Evolutionary conservation across 2,888 invertebrate genomes (phyloP), one percentile per base, ranked within the genome.

Genomic region (Hirudinaria manillensis): DNA sequence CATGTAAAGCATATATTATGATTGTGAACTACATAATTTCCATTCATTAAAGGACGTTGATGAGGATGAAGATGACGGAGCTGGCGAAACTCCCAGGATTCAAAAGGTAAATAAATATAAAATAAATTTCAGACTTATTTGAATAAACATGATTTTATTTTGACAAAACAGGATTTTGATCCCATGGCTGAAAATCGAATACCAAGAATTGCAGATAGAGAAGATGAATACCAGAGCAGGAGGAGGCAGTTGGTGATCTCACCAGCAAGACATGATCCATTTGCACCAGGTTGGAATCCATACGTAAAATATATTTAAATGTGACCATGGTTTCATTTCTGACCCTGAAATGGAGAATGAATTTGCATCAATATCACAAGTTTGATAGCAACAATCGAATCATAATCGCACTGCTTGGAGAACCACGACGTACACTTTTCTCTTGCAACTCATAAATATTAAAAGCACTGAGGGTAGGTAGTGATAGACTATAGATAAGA

Each of bases 261-360:
- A 4, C 99, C 99, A 0, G 97, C 95, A 83, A 89, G 99, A 82
- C 90, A 92, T 80, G 99, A 99, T 89, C 95, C 95, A 53, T 99
- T 99, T 89, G 94, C 95, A 83, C 94, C 96, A 53, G 78, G 78
- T 76, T 68, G 34, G 10, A 73, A 36, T 73, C 21, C 61, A 61
- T 61, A 21, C 21, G 16, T 53, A 53, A 53, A 53, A 53, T 24
- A 29, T n/a, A 61, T 61, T 29, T 61, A 45, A 4, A 45, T 45
- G 45, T 45, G 6, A 45, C 16, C 3, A 45, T 7, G 3, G 16
- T 6, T 45, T 45, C 45, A 45, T 10, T 45, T 45, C 45, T 38
- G 38, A 3, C 3, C 10, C 38, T 45, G 45, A 16, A 16, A 16
- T n/a, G n/a, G n/a, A 16, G 13, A 6, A 45, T 45, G 45, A 16